phyloP scores from a whole-genome alignment of 2,888 invertebrate species.

The Anthrax anthrax region DNA sequence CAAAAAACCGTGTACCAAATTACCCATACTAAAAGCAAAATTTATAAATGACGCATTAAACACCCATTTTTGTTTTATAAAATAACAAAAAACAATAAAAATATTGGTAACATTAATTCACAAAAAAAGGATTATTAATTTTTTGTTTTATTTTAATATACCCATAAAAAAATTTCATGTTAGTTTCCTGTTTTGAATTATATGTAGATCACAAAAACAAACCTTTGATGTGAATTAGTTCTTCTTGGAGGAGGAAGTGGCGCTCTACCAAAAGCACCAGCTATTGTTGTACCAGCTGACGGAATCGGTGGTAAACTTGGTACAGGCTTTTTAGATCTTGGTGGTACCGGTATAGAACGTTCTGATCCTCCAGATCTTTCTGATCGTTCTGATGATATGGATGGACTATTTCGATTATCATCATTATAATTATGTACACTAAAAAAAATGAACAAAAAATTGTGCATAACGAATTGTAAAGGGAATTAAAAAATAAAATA shows the following conservation, averaged over 20 bases:
- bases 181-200: too few relatives aligned
- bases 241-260: conserved; percentile 30
- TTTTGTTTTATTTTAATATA: too few relatives aligned
- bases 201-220: too few relatives aligned
- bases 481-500: not conserved
- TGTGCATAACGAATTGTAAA: not conserved
- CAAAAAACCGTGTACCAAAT: too few relatives aligned
- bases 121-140: too few relatives aligned
- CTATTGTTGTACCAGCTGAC: conserved; percentile 14
- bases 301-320: conserved; percentile 14
- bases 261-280: conserved; percentile 19
- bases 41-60: too few relatives aligned
- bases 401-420: conserved; percentile 25
- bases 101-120: too few relatives aligned
- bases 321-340: conserved; percentile 24
- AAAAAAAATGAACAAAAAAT: conserved; percentile 3
- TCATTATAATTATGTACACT: conserved; percentile 15
- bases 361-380: conserved; percentile 17
- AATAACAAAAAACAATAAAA: too few relatives aligned
- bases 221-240: conserved; percentile 25
- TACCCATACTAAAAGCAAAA: too few relatives aligned
- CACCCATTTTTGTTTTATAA: too few relatives aligned
- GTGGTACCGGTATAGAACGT: conserved; percentile 24
- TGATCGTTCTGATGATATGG: conserved; percentile 22
- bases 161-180: too few relatives aligned